Evolutionary conservation across 2,113 vertebrate species (phyloP).

Genomic region (Phylloscopus trochilus): DNA sequence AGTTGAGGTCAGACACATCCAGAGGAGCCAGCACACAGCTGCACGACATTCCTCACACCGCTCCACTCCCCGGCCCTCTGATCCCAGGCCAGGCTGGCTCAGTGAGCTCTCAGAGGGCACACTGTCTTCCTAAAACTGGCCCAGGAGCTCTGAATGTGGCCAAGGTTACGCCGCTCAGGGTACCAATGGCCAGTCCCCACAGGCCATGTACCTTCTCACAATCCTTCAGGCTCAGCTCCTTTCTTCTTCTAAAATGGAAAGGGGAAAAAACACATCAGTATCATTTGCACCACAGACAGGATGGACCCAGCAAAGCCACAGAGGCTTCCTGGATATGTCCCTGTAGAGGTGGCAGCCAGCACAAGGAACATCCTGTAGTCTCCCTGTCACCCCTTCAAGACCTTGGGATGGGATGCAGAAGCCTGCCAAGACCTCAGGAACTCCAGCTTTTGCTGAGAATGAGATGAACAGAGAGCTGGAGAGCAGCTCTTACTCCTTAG

Average conservation of each 20-base stretch:
- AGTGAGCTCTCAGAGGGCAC: background rate
- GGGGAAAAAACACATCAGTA: background rate
- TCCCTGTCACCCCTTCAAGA: background rate
- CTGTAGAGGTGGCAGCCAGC: background rate
- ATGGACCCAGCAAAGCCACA: background rate
- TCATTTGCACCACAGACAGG: background rate
- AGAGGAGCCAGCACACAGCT: slow-evolving; percentile 2
- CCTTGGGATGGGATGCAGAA: background rate
- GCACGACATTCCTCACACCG: background rate
- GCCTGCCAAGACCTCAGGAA: background rate
- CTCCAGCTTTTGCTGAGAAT: background rate
- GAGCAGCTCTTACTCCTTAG: background rate
- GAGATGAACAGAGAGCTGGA: background rate
- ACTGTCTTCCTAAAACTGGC: background rate
- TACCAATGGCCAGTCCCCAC: background rate
- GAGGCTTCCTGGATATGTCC: background rate
- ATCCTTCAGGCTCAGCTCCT: slow-evolving; percentile 6
- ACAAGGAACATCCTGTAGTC: background rate
- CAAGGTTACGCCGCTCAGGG: background rate
- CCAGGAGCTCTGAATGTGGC: background rate
- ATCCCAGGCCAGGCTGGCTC: background rate
- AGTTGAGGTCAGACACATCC: slow-evolving; percentile 48
- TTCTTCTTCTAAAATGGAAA: slow-evolving; percentile 59
- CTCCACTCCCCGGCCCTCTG: slow-evolving; percentile 4
- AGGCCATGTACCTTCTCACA: slow-evolving; percentile 55